Evolutionary conservation across 2,113 vertebrate species (phyloP).

Genomic region (Quiscalus mexicanus): DNA sequence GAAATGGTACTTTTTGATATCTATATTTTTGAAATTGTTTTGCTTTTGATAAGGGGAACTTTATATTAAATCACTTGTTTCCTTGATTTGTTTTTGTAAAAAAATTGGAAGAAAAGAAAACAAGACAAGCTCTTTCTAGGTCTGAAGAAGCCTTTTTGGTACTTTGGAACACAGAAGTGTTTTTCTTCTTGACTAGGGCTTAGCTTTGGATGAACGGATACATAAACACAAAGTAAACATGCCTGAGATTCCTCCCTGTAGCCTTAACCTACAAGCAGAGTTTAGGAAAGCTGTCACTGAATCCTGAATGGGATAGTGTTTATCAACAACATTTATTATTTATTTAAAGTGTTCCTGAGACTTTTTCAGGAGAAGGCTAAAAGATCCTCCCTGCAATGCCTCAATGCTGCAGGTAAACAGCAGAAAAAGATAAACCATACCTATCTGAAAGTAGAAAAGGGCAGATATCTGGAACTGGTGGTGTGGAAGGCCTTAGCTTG

Average conservation of each 20-base stretch:
- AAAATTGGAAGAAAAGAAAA: background rate
- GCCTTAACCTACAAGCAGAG: background rate
- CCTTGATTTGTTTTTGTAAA: background rate
- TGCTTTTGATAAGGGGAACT: background rate
- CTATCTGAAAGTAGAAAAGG: conserved; percentile 97
- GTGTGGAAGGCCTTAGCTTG: conserved; percentile 90
- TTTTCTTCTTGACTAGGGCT: background rate
- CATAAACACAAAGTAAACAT: background rate
- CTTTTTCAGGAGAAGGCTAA: background rate
- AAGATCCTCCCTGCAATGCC: background rate
- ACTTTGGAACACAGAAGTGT: background rate
- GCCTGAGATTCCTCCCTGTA: background rate
- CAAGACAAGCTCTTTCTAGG: background rate
- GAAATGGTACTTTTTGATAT: background rate
- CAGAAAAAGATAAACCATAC: conserved; percentile 67
- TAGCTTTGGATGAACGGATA: background rate
- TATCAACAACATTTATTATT: background rate
- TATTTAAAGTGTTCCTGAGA: background rate
- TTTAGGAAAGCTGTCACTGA: background rate
- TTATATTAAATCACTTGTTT: conserved; percentile 2
- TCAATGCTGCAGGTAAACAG: background rate
- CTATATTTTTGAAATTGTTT: background rate
- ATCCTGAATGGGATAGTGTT: background rate
- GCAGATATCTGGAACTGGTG: conserved; percentile 95
- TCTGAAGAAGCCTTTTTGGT: background rate